A percentile compares a stretch with the other conserved stretches of the same genome.
Evolutionary conservation across 2,888 invertebrate genomes (phyloP).

Genomic region (Autographa gamma): DNA sequence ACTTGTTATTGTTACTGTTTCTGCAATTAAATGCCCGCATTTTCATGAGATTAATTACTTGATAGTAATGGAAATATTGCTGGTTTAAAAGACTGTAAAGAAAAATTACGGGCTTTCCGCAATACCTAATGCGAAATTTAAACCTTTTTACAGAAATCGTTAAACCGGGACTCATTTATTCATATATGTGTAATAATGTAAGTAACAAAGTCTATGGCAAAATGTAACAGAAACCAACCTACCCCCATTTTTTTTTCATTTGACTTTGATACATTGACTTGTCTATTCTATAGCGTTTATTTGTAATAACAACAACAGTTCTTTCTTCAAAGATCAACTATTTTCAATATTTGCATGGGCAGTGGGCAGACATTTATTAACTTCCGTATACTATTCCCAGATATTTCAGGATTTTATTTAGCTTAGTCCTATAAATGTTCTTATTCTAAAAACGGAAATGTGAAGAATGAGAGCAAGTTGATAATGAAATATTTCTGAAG

Average conservation of each 20-base stretch:
- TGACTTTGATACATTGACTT: too few relatives aligned
- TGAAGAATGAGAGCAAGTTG: background rate
- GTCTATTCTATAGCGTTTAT: too few relatives aligned
- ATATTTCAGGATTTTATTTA: background rate
- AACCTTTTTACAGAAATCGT: too few relatives aligned
- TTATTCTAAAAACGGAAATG: background rate
- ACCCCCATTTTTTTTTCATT: too few relatives aligned
- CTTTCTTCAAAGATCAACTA: too few relatives aligned
- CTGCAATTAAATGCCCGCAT: background rate
- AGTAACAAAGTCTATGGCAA: too few relatives aligned
- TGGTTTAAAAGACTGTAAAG: background rate
- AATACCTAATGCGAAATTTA: background rate
- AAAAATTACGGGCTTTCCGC: background rate
- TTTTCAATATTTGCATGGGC: too few relatives aligned
- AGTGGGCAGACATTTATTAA: background rate
- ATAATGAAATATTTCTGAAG: conserved; percentile 4
- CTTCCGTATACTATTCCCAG: background rate
- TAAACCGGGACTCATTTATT: too few relatives aligned
- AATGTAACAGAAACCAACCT: too few relatives aligned
- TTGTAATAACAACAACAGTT: too few relatives aligned
- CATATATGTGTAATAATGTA: too few relatives aligned
- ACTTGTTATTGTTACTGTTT: conserved; percentile 1
- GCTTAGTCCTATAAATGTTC: background rate
- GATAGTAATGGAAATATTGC: background rate
- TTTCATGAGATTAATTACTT: background rate